Evolutionary conservation across 2,888 invertebrate species (phyloP).

Genomic region (Schrankia costaestrigalis): DNA sequence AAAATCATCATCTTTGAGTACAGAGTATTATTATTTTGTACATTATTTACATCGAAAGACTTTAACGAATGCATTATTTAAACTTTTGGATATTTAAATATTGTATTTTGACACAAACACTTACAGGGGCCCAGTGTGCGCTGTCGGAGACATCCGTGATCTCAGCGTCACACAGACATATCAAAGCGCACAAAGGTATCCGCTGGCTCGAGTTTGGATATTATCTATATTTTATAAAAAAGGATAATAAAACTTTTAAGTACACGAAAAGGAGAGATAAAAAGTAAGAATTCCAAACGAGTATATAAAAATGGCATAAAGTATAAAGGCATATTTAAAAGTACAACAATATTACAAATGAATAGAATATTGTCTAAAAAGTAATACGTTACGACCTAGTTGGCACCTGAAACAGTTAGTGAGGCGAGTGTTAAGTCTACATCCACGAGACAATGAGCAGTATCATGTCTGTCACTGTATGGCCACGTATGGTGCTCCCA

Average conservation of each 20-base stretch:
- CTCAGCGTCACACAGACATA: not conserved
- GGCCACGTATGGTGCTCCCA: no score
- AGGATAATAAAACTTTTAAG: constrained; percentile 24
- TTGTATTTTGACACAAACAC: no score
- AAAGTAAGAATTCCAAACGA: constrained; percentile 20
- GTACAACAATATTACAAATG: constrained; percentile 18
- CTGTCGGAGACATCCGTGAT: no score
- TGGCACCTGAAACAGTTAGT: constrained; percentile 37
- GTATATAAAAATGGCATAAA: constrained; percentile 24
- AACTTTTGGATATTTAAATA: constrained; percentile 12
- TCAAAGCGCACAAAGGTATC: not conserved
- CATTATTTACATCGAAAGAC: constrained; percentile 63
- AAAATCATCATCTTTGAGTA: constrained; percentile 44
- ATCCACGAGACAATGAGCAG: constrained; percentile 7
- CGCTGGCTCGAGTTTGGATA: not conserved
- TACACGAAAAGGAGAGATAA: constrained; percentile 15
- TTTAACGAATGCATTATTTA: constrained; percentile 18
- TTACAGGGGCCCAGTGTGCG: no score
- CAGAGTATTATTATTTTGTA: constrained; percentile 50
- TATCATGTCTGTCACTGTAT: not conserved
- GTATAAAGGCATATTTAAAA: constrained; percentile 23
- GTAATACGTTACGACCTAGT: no score
- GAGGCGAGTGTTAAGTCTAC: constrained; percentile 25
- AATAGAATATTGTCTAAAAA: constrained; percentile 16
- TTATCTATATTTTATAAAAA: constrained; percentile 11